Evolutionary conservation across 2,888 invertebrate genomes (phyloP), one percentile per base, ranked within the genome.

Genomic region (Drosophila basisetae): DNA sequence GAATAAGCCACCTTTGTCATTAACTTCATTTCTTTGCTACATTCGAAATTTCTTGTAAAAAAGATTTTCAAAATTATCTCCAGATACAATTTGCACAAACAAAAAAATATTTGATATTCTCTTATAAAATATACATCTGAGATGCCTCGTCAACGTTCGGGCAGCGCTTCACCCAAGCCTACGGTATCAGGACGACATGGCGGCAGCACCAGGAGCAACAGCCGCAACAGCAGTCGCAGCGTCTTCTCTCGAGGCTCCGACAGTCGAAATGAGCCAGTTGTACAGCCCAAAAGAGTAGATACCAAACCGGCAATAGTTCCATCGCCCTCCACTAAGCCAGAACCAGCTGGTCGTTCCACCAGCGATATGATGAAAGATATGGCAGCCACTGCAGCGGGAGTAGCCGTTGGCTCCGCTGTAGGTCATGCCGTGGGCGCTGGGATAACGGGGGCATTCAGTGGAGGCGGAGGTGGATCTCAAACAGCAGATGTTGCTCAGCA

Each of bases 381-480:
- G 85, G 87, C 87, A 7, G 78, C 90, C 18, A 88, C 90, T 11
- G 87, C 87, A 5, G 83, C 87, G 1, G 87, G 87, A 18, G 90
- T 88, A 6, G 87, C 87, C 13, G 87, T 85, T 10, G 87, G 87
- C 47, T 88, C 87, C 0, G 88, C 87, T 2, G 90, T 88, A 37
- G 87, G 87, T 2, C 87, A 88, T 63, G 90, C 84, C 2, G 88
- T 88, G 28, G 87, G 87, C 4, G 85, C 90, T 22, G 77, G 88
- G 43, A 80, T 88, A 11, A 85, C 84, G 0, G 74, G 79, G 4
- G 74, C 84, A 28, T 82, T 90, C 25, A 78, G 84, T 59, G 89
- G 82, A 0, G 60, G 78, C 22, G 72, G 83, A 2, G 54, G 49
- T 28, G 54, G 61, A 37, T 56, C 56, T 2, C 60, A 68, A 35